A percentile compares a stretch with the other conserved stretches of the same genome.
Evolutionary conservation across 2,113 vertebrate species (phyloP).

Genomic region (Silurus glanis): DNA sequence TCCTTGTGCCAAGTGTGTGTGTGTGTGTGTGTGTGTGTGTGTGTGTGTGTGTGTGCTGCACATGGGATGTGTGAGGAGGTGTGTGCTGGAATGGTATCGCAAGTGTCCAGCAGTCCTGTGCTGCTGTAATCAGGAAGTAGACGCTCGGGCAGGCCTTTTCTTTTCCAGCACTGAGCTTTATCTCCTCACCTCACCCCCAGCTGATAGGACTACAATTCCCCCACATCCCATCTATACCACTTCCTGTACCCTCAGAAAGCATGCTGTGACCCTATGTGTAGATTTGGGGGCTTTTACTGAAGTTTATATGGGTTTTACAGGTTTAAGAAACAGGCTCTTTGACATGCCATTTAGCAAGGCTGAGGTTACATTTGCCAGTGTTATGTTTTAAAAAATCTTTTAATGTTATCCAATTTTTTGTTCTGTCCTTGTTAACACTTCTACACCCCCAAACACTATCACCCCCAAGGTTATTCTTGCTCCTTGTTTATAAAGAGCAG

Average conservation of each 20-base stretch:
- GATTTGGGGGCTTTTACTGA: slow-evolving; percentile 32
- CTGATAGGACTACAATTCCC: slow-evolving; percentile 73
- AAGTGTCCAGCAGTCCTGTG: slow-evolving; percentile 60
- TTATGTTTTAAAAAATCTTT: slow-evolving; percentile 15
- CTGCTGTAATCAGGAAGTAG: slow-evolving; percentile 65
- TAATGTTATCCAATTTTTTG: neutral
- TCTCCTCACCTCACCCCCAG: slow-evolving; percentile 55
- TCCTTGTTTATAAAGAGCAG: slow-evolving; percentile 47
- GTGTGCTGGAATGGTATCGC: slow-evolving; percentile 75
- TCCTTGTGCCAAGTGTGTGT: slow-evolving; percentile 66
- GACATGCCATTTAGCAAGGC: slow-evolving; percentile 18
- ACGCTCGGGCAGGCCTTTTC: slow-evolving; percentile 63
- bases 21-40: neutral
- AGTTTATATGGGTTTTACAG: slow-evolving; percentile 21
- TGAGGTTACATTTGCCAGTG: slow-evolving; percentile 5
- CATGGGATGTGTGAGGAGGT: slow-evolving; percentile 39
- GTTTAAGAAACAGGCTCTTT: slow-evolving; percentile 23
- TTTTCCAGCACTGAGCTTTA: slow-evolving; percentile 62
- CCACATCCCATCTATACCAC: slow-evolving; percentile 58
- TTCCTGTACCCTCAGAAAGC: slow-evolving; percentile 66
- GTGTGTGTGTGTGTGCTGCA: slow-evolving; percentile 1
- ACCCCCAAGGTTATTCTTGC: slow-evolving; percentile 20
- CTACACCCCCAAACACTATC: neutral
- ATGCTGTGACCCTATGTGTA: slow-evolving; percentile 54
- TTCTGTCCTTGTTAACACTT: neutral